Percentiles rank a stretch among this genome's conserved stretches.
phyloP scores from a whole-genome alignment of 2,797 vertebrate species.

The Leucoraja ocellata region DNA sequence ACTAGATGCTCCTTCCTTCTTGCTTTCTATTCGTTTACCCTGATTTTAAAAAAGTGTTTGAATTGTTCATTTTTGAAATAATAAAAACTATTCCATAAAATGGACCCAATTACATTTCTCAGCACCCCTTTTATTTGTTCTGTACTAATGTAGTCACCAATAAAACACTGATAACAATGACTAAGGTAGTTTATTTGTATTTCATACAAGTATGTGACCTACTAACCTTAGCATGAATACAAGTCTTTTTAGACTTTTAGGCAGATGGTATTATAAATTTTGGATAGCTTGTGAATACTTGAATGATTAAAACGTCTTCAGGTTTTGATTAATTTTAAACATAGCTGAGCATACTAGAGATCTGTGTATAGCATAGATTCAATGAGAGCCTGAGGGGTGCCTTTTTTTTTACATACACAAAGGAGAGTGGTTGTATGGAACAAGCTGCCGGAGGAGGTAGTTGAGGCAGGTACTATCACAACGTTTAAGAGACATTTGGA shows the following conservation, averaged over 20 bases:
- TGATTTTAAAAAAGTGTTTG: slow-evolving; percentile 40
- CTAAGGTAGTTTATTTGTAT: not conserved
- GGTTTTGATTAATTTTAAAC: no score
- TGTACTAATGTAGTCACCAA: not conserved
- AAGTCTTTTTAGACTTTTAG: not conserved
- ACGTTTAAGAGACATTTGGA: no score
- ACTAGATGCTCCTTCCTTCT: slow-evolving; percentile 83
- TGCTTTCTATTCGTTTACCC: slow-evolving; percentile 75
- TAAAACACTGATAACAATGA: not conserved
- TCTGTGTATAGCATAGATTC: no score
- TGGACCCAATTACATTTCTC: not conserved
- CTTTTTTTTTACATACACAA: no score
- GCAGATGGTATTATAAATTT: not conserved
- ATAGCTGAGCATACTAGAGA: no score
- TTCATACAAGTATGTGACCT: not conserved
- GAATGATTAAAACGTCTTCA: not conserved
- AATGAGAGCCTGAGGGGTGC: no score
- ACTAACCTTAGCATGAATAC: not conserved
- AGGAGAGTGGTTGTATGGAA: no score
- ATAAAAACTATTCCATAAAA: not conserved
- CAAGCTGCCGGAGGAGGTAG: no score
- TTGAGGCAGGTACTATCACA: no score
- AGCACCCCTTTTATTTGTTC: not conserved
- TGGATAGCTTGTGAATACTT: not conserved
- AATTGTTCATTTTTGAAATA: not conserved